Evolutionary conservation across 2,888 invertebrate species (phyloP).

Genomic region (Allygus modestus): DNA sequence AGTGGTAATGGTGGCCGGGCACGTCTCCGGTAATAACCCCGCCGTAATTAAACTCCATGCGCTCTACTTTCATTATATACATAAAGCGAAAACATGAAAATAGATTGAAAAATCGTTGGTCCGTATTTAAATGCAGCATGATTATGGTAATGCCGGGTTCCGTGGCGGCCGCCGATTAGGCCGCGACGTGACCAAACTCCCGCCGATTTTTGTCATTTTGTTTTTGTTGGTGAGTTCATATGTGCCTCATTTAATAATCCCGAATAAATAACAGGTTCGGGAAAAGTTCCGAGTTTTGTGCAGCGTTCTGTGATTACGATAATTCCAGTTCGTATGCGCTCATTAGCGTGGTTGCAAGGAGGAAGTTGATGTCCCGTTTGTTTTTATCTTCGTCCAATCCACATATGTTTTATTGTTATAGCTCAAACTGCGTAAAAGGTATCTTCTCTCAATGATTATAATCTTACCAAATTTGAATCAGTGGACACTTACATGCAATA

Average conservation of each 20-base stretch:
- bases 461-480: too few species aligned
- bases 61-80: conserved; percentile 52
- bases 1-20: conserved; percentile 9
- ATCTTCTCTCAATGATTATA: too few species aligned
- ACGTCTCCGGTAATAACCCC: conserved; percentile 1
- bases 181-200: conserved; percentile 39
- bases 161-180: not conserved
- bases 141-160: conserved; percentile 29
- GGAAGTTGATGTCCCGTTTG: not conserved
- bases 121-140: conserved; percentile 57
- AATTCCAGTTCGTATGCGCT: not conserved
- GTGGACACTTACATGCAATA: too few species aligned
- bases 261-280: conserved; percentile 12
- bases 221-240: conserved; percentile 21
- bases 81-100: conserved; percentile 55
- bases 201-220: conserved; percentile 50
- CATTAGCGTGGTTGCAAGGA: not conserved
- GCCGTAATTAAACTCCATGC: conserved; percentile 39
- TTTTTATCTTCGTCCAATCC: not conserved
- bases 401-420: too few species aligned
- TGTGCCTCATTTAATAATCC: conserved; percentile 44
- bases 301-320: conserved; percentile 18
- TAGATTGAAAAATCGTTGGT: conserved; percentile 56
- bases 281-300: conserved; percentile 14
- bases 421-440: too few species aligned